A percentile compares a stretch with the other conserved stretches of the same genome.
phyloP scores from a whole-genome alignment of 2,113 vertebrate genomes.

The Pseudorhombus dupliciocellatus region DNA sequence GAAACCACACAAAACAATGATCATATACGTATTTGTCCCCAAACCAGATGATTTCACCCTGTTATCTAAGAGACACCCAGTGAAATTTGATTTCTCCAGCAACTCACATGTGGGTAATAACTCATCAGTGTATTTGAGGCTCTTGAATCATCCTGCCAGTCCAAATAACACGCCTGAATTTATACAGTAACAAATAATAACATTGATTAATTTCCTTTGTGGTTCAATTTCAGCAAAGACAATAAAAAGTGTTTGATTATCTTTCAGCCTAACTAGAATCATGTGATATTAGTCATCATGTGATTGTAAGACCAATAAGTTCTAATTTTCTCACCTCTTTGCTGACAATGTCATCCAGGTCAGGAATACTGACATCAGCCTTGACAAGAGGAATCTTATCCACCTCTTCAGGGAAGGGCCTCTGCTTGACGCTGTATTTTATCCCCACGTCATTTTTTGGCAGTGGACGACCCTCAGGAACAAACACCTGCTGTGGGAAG shows the following conservation, averaged over 20 bases:
- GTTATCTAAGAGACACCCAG: conserved; percentile 33
- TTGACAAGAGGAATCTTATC: conserved; percentile 98
- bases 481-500: conserved; percentile 86
- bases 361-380: conserved; percentile 95
- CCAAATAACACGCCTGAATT: conserved; percentile 70
- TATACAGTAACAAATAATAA: conserved; percentile 44
- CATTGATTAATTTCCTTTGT: background rate
- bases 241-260: conserved; percentile 1
- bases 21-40: background rate
- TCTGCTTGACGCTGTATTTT: conserved; percentile 92
- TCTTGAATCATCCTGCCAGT: conserved; percentile 66
- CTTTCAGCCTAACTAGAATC: background rate
- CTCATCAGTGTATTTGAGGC: conserved; percentile 49
- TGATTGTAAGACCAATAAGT: background rate
- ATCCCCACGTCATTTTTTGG: conserved; percentile 90
- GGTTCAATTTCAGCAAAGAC: background rate
- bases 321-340: conserved; percentile 84
- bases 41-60: conserved; percentile 36
- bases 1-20: conserved; percentile 3
- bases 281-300: background rate
- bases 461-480: conserved; percentile 88
- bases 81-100: conserved; percentile 24
- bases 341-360: conserved; percentile 94
- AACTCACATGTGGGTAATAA: conserved; percentile 65
- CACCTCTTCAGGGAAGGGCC: conserved; percentile 95